phyloP scores from a whole-genome alignment of 2,113 vertebrate genomes.

The Gymnorhina tibicen region DNA sequence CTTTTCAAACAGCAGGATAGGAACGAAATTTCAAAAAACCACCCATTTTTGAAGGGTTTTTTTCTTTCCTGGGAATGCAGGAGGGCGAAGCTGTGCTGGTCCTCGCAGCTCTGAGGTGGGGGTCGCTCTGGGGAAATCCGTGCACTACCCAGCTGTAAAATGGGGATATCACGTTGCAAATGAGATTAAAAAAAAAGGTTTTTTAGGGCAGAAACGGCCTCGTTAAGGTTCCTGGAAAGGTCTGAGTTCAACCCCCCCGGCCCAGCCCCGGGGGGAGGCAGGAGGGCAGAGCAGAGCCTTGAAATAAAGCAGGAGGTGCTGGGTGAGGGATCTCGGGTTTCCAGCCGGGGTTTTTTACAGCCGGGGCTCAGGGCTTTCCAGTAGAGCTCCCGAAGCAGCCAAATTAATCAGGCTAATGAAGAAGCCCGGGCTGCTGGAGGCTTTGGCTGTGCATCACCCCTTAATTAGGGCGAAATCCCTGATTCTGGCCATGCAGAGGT shows the following conservation, averaged over 20 bases:
- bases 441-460: background rate
- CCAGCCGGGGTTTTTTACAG: background rate
- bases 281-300: background rate
- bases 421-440: background rate
- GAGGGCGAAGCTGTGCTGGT: background rate
- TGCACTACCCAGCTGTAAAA: background rate
- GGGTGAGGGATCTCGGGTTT: background rate
- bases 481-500: background rate
- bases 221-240: background rate
- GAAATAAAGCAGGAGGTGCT: background rate
- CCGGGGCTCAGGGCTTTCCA: background rate
- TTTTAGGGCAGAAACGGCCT: background rate
- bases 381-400: background rate
- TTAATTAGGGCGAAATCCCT: conserved; percentile 8
- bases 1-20: background rate
- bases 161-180: background rate
- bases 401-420: background rate
- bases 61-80: background rate
- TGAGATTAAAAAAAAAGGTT: too few species aligned
- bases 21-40: rapidly evolving
- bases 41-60: rapidly evolving
- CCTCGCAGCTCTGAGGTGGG: background rate
- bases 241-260: background rate
- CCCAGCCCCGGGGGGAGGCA: background rate
- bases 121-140: background rate